Evolutionary conservation across 1,140 invertebrate genomes (phyloP), one percentile per base, ranked within the genome.

Genomic region (Brachionus plicatilis): DNA sequence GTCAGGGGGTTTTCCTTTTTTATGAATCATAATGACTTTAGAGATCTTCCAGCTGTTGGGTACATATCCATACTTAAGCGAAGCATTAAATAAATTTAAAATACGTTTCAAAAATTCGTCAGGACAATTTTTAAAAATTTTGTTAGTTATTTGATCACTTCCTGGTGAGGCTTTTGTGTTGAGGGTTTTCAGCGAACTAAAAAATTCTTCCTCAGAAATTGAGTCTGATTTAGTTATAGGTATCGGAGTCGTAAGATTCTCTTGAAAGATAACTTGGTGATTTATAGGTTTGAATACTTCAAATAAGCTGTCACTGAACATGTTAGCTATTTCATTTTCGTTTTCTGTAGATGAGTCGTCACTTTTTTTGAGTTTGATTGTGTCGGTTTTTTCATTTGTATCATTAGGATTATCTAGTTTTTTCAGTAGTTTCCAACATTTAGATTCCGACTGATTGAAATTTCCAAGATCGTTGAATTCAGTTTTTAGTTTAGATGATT

Each of bases 31-130:
- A 3, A 85, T 68, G 6, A 82, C 50, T 1, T 37, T 66, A 0
- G 86, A 72, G 9, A 27, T 70, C 66, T 79, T 85, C 85, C 85
- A 86, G 0, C 17, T 20, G 11, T 9, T 27, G 12, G 85, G 85
- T 3, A 80, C 11, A n/a, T 80, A 72, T 4, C 68, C 68, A 24
- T 27, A 11, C 43, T 72, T 72, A 3, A 72, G 7, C 3, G 68
- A 43, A 2, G 68, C 41, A 12, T 72, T 72, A 41, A 72, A 72
- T 0, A 72, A 12, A 4, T 41, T 43, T 4, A 43, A 72, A 43
- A 72, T 72, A 17, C 68, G 33, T 2, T 1, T 2, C 2, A 43
- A 11, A 45, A 43, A 17, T 14, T 0, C 11, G 0, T 14, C 17
- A 0, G 68, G 37, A 11, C 68, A 72, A 41, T 72, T 72, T 72